Evolutionary conservation across 2,113 vertebrate species (phyloP), one percentile per base, ranked within the genome.

Genomic region (Hipposideros armiger): DNA sequence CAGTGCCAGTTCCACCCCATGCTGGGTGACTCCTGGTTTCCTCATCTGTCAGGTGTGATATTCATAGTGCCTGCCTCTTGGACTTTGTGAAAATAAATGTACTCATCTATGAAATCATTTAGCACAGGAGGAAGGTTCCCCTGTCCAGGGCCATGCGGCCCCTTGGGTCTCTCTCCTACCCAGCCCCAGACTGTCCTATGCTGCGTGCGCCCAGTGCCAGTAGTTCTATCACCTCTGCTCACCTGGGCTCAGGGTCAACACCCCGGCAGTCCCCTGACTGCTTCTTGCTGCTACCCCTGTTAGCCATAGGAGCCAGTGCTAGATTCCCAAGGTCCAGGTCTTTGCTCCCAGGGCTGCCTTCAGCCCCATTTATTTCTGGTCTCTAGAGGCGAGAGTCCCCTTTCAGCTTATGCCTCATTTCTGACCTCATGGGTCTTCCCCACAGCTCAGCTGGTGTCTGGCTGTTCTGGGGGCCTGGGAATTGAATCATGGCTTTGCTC

Each of bases 201-300:
- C 47, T 5, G 0, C 0, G 0, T 1, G 28, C 11, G 15, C 15
- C 22, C 0, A 11, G 30, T 8, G 17, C 28, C 15, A 0, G 2
- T 20, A 7, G 64, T 6, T 32, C 4, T n/a, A 6, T 50, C 52
- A 36, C 42, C 20, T 7, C 66, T 11, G 7, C 78, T n/a, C 11
- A 0, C 60, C 11, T 40, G n/a, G 50, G 45, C 58, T 74, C 22
- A 0, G 77, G 16, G 7, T 26, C 32, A 13, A 3, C 19, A n/a
- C 4, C 62, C 32, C n/a, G 1, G 20, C 1, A 3, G 7, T 19
- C 58, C 3, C 56, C 67, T 16, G 47, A 2, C 64, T 50, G 69
- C 30, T 30, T 32, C 66, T 90, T 32, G n/a, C 92, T 11, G 40
- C 24, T 13, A 2, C n/a, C 30, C 28, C 30, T 5, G 7, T 11